Conservation (phyloP, 1,140 invertebrate genomes). For the Lepidurus packardi region DNA sequence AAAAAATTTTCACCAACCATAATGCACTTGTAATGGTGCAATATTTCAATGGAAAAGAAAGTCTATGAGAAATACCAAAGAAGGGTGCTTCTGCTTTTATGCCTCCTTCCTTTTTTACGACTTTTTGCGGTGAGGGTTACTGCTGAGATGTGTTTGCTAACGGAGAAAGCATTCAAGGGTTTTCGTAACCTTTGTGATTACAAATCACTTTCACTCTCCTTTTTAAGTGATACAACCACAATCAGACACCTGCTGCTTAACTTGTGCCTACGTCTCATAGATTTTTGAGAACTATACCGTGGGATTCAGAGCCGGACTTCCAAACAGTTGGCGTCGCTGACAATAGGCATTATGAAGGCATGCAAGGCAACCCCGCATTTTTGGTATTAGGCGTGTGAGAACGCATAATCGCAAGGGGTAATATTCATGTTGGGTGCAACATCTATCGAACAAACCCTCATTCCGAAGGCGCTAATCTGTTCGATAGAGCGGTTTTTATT, state of each 20-base stretch:
- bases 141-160: not conserved
- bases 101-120: not conserved
- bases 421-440: too few relatives aligned
- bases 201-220: not conserved
- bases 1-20: slow-evolving; percentile 2
- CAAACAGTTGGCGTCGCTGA: not conserved
- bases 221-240: not conserved
- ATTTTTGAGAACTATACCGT: not conserved
- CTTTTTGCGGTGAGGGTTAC: slow-evolving; percentile 5
- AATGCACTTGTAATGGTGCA: not conserved
- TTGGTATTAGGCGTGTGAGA: too few relatives aligned
- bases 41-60: slow-evolving; percentile 19
- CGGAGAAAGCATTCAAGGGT: not conserved
- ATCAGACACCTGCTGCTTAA: slow-evolving; percentile 12
- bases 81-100: not conserved
- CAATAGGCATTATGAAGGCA: not conserved
- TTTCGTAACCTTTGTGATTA: not conserved
- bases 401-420: too few relatives aligned
- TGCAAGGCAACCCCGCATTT: too few relatives aligned
- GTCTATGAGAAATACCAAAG: not conserved
- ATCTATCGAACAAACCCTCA: too few relatives aligned
- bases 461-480: too few relatives aligned
- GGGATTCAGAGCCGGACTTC: not conserved
- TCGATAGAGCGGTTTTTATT: too few relatives aligned
- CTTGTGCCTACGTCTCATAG: not conserved